phyloP scores from a whole-genome alignment of 1,140 invertebrate species.

The Samia ricini region DNA sequence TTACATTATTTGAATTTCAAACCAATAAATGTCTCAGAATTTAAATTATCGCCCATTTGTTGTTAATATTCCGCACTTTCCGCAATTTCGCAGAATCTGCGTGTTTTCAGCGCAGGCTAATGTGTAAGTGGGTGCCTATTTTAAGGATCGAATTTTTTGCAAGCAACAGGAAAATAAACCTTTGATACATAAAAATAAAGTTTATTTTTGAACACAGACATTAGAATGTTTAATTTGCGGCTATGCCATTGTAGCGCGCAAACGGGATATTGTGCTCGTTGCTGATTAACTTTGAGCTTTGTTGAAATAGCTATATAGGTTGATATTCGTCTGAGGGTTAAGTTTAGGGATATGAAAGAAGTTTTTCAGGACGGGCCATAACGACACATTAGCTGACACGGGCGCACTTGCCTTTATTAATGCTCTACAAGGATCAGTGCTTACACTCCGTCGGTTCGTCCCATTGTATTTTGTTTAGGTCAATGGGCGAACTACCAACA shows the following conservation, averaged over 20 bases:
- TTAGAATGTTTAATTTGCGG: constrained; percentile 7
- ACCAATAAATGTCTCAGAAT: neutral
- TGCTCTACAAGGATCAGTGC: constrained; percentile 59
- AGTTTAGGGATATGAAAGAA: constrained; percentile 47
- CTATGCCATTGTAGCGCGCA: constrained; percentile 23
- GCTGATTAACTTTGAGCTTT: constrained; percentile 30
- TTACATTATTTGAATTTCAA: neutral
- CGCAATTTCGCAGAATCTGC: constrained; percentile 33
- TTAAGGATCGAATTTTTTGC: constrained; percentile 38
- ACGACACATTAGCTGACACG: constrained; percentile 68
- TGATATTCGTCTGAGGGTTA: constrained; percentile 28
- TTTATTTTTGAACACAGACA: constrained; percentile 24
- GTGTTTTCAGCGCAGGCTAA: constrained; percentile 39
- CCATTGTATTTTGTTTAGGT: constrained; percentile 39
- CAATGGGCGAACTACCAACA: constrained; percentile 36
- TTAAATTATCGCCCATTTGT: neutral
- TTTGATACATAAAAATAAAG: constrained; percentile 26
- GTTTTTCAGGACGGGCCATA: constrained; percentile 68
- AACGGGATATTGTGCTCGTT: constrained; percentile 23
- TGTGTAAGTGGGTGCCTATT: constrained; percentile 26
- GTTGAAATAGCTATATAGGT: constrained; percentile 13
- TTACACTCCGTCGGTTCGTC: constrained; percentile 36
- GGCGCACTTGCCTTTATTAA: constrained; percentile 68
- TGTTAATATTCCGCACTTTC: constrained; percentile 29
- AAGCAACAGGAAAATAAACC: constrained; percentile 20